phyloP scores from a whole-genome alignment of 2,113 vertebrate species.

The Ctenodactylus gundi region DNA sequence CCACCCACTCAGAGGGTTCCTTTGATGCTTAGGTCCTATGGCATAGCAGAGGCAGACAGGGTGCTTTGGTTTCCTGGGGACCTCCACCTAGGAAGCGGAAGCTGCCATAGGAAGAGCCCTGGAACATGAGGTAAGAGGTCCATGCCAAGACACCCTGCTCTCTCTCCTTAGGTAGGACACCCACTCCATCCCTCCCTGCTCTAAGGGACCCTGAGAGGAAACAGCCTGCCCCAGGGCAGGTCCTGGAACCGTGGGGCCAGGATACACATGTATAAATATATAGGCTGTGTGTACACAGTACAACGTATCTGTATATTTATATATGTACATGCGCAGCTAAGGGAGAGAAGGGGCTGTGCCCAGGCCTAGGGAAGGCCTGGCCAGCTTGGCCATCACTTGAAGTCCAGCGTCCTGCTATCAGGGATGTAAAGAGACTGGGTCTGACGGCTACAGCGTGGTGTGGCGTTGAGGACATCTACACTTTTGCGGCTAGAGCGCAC shows the following conservation, averaged over 20 bases:
- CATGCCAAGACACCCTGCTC: not conserved
- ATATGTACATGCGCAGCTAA: constrained; percentile 78
- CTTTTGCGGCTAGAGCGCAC: constrained; percentile 95
- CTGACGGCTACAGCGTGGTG: constrained; percentile 81
- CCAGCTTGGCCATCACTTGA: constrained; percentile 63
- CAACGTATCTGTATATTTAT: constrained; percentile 71
- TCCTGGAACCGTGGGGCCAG: not conserved
- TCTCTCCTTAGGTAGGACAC: not conserved
- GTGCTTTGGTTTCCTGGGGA: too few species aligned
- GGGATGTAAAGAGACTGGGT: constrained; percentile 82
- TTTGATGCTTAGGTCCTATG: not conserved
- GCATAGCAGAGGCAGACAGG: not conserved
- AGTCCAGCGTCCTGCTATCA: constrained; percentile 63
- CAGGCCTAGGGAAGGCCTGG: not conserved
- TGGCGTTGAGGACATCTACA: constrained; percentile 92
- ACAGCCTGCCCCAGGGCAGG: not conserved
- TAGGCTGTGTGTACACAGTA: constrained; percentile 72
- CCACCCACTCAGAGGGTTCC: not conserved
- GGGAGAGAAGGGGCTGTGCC: not conserved
- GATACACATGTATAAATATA: constrained; percentile 81
- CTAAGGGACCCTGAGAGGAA: not conserved
- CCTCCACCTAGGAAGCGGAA: not conserved
- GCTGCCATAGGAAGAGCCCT: not conserved
- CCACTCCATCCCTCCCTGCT: not conserved
- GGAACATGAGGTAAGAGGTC: not conserved